phyloP scores from a whole-genome alignment of 2,797 vertebrate species.

The Eulemur coronatus region DNA sequence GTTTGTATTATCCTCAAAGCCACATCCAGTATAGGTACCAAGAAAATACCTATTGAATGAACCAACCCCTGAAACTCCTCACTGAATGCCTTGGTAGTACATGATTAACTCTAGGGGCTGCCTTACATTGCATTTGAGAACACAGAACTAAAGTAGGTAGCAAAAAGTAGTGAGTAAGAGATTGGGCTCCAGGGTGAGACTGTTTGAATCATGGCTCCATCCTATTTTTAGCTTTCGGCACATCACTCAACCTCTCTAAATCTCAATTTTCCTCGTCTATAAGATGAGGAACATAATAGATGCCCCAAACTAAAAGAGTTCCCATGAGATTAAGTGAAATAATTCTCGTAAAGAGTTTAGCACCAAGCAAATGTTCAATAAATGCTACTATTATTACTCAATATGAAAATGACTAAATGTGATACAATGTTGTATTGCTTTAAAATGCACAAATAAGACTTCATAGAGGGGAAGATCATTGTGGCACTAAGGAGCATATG shows the following conservation, averaged over 20 bases:
- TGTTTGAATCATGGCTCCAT: not conserved
- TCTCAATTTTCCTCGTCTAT: not conserved
- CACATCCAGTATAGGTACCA: not conserved
- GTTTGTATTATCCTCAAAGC: not conserved
- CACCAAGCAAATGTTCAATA: not conserved
- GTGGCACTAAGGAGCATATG: not conserved
- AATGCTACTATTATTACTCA: not conserved
- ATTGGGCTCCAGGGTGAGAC: not conserved
- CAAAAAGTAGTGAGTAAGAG: not conserved
- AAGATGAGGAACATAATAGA: not conserved
- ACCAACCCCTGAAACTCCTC: not conserved
- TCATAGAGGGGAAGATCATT: not conserved
- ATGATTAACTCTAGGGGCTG: not conserved
- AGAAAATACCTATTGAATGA: not conserved
- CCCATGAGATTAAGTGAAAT: not conserved
- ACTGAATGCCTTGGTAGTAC: not conserved
- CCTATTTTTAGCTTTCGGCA: not conserved
- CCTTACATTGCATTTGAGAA: not conserved
- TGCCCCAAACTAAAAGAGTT: not conserved
- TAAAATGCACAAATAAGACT: not conserved
- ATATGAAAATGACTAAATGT: not conserved
- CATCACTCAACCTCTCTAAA: not conserved
- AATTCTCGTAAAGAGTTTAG: not conserved
- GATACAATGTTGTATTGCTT: not conserved
- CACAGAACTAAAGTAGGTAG: not conserved